These are phyloP conservation scores for Netelia melanura DNA, from an alignment of 2,888 invertebrate genomes.

Conservation along the genomic window DNA sequence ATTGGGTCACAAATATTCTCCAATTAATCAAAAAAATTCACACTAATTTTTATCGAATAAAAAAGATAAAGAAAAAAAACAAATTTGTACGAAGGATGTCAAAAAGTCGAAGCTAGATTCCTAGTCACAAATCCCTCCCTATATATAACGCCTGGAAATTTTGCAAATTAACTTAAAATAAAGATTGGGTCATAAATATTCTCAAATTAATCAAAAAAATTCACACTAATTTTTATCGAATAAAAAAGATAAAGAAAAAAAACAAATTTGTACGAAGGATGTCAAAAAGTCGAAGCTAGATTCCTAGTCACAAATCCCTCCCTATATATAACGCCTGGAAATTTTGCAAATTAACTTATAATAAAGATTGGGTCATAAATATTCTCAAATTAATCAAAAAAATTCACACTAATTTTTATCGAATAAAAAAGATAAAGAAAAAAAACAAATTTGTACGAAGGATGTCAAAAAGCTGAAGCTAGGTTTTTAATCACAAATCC, in stretches of 20 bases:
- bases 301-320: not conserved
- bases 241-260: not conserved
- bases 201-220: too few relatives aligned
- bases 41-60: not conserved
- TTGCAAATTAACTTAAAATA: too few relatives aligned
- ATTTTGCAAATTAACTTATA: slow-evolving; percentile 8
- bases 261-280: not conserved
- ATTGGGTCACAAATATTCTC: not conserved
- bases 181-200: too few relatives aligned
- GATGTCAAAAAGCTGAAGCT: not conserved
- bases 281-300: not conserved
- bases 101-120: too few relatives aligned
- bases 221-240: too few relatives aligned
- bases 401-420: not conserved
- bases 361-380: too few relatives aligned
- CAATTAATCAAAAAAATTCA: not conserved
- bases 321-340: not conserved
- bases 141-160: too few relatives aligned
- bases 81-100: too few relatives aligned
- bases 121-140: too few relatives aligned
- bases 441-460: not conserved
- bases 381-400: too few relatives aligned
- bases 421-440: not conserved
- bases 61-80: not conserved
- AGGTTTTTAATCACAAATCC: not conserved